phyloP scores from a whole-genome alignment of 37 sponge, comb jelly and placozoan genomes.

The Tethya wilhelma region DNA sequence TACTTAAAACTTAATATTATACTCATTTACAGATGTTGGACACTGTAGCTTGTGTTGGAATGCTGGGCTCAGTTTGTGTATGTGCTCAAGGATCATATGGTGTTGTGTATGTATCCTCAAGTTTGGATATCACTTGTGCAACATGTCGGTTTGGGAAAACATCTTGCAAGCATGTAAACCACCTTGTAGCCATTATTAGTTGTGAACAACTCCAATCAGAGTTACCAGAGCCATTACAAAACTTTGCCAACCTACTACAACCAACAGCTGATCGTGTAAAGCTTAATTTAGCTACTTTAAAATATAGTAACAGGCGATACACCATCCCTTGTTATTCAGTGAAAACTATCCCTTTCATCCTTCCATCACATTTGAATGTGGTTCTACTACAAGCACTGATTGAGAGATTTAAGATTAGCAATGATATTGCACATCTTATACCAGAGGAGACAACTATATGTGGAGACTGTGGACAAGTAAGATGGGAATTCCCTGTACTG shows the following conservation, averaged over 20 bases:
- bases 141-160: background rate
- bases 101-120: slow-evolving; percentile 3
- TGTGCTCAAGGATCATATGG: slow-evolving; percentile 8
- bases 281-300: background rate
- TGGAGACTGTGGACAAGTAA: background rate
- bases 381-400: background rate
- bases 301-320: too few relatives aligned
- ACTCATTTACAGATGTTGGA: too few relatives aligned
- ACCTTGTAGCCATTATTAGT: background rate
- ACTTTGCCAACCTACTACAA: background rate
- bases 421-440: slow-evolving; percentile 5
- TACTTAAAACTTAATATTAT: too few relatives aligned
- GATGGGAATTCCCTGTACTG: background rate
- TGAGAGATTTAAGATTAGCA: background rate
- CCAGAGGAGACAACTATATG: background rate
- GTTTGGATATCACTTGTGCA: background rate
- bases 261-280: background rate
- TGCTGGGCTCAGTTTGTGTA: slow-evolving; percentile 14
- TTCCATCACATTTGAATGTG: background rate
- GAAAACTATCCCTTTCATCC: background rate
- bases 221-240: background rate
- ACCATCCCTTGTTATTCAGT: background rate
- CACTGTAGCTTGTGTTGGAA: background rate
- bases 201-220: background rate
- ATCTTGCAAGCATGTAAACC: background rate